Percentiles rank a stretch among this genome's conserved stretches.
phyloP scores from a whole-genome alignment of 2,797 vertebrate species.

The Acanthiza pusilla region DNA sequence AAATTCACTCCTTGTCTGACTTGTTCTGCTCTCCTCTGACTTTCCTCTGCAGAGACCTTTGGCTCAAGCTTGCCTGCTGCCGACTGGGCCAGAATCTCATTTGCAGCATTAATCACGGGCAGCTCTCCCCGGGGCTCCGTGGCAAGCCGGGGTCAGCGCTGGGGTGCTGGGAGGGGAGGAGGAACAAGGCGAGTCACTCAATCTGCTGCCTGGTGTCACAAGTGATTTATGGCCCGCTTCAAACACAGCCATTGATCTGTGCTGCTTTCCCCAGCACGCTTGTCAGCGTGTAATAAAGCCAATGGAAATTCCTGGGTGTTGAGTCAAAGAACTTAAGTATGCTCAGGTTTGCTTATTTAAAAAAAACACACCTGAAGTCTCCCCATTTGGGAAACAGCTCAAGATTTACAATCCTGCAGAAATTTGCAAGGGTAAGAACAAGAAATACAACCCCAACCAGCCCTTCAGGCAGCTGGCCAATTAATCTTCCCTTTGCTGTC shows the following conservation, averaged over 20 bases:
- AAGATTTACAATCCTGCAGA: conserved; percentile 62
- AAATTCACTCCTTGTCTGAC: neutral
- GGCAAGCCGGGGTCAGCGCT: neutral
- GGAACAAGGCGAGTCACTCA: conserved; percentile 21
- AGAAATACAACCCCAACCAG: conserved; percentile 64
- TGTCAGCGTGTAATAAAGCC: conserved; percentile 32
- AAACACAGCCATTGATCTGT: conserved; percentile 45
- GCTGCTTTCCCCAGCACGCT: conserved; percentile 13
- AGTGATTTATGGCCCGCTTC: conserved; percentile 38
- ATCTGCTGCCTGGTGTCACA: conserved; percentile 49
- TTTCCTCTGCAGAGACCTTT: neutral
- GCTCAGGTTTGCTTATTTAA: conserved; percentile 38
- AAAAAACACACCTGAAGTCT: conserved; percentile 57
- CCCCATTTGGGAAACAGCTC: conserved; percentile 44
- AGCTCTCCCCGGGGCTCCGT: neutral
- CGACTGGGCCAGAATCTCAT: neutral
- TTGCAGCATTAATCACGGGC: neutral
- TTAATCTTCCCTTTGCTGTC: conserved; percentile 62
- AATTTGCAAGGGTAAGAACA: conserved; percentile 50
- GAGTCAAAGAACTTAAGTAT: conserved; percentile 41
- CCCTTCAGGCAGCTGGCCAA: conserved; percentile 37
- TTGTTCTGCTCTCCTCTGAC: neutral
- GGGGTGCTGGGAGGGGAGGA: conserved; percentile 1
- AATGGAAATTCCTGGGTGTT: conserved; percentile 41
- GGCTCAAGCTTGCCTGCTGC: neutral